phyloP scores from a whole-genome alignment of 2,797 vertebrate species.

The Coracias cyanogaster region DNA sequence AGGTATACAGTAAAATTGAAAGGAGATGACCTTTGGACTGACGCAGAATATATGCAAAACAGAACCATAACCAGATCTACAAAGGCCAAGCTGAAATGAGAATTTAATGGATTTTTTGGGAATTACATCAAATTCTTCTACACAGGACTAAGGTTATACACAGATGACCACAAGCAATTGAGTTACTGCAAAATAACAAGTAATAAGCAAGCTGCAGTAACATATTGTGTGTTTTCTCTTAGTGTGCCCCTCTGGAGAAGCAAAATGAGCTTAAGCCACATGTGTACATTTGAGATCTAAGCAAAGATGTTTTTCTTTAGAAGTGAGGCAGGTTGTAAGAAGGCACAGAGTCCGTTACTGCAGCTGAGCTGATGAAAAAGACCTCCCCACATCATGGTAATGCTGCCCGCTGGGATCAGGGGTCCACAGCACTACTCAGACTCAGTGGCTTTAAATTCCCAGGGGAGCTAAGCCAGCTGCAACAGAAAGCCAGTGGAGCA shows the following conservation, averaged over 20 bases:
- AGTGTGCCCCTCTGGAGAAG: not conserved
- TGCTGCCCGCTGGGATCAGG: not conserved
- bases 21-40: not conserved
- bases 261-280: conserved; percentile 21
- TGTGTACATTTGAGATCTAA: not conserved
- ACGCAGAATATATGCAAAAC: not conserved
- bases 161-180: not conserved
- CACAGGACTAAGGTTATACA: not conserved
- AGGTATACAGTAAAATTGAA: not conserved
- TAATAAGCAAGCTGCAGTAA: conserved; percentile 2
- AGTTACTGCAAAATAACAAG: conserved; percentile 14
- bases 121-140: not conserved
- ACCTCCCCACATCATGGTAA: not conserved
- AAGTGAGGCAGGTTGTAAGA: not conserved
- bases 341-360: not conserved
- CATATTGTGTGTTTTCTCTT: not conserved
- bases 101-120: not conserved
- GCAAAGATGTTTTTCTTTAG: not conserved
- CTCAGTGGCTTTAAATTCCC: not conserved
- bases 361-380: not conserved
- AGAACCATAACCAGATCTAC: not conserved
- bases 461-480: not conserved
- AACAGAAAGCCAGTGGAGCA: not conserved
- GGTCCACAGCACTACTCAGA: not conserved
- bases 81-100: not conserved